These are phyloP conservation scores for Crematogaster levior DNA, from an alignment of 2,888 invertebrate species.

Conservation along the genomic window DNA sequence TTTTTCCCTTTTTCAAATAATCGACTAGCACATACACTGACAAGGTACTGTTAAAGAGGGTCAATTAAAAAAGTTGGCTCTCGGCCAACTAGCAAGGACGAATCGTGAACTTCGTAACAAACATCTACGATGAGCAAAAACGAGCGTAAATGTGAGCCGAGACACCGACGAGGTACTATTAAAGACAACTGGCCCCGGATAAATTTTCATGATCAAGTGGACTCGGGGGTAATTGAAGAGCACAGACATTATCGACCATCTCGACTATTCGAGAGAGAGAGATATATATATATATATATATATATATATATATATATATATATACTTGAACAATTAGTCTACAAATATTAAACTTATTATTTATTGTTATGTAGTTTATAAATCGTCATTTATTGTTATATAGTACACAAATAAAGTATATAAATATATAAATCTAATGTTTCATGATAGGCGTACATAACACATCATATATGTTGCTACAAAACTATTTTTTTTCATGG, in stretches of 20 bases:
- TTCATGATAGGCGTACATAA: not conserved
- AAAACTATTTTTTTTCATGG: not conserved
- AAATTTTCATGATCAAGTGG: constrained; percentile 4
- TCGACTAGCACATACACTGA: no score
- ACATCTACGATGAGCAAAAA: not conserved
- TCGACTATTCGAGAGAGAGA: no score
- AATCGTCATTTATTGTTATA: no score
- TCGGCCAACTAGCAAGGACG: not conserved
- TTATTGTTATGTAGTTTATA: not conserved
- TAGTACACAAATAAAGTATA: no score
- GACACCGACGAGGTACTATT: constrained; percentile 10
- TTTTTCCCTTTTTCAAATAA: not conserved
- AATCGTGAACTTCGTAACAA: no score
- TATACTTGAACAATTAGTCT: not conserved
- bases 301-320: no score
- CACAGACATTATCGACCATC: not conserved
- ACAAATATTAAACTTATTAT: not conserved
- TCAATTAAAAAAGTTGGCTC: not conserved
- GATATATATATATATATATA: no score
- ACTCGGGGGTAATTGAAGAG: not conserved
- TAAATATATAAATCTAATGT: no score
- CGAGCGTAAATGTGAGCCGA: not conserved
- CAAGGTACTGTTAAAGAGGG: not conserved
- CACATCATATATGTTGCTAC: not conserved
- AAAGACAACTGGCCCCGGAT: not conserved